These are phyloP conservation scores for Apotomis betuletana DNA, from an alignment of 2,888 invertebrate species.

Conservation along the genomic window DNA sequence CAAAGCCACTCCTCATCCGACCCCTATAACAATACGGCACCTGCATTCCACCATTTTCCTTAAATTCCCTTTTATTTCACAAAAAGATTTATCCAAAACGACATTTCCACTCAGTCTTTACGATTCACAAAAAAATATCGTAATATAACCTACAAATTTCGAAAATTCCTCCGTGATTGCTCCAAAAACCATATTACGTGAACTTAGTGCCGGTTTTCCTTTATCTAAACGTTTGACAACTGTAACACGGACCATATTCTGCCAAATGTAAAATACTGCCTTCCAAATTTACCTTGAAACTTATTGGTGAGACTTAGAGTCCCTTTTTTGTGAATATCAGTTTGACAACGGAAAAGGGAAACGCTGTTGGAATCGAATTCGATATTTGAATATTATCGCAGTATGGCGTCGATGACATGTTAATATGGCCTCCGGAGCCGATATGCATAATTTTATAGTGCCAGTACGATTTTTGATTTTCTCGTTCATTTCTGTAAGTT, in stretches of 20 bases:
- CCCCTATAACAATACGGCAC: conserved; percentile 34
- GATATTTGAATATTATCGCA: conserved; percentile 42
- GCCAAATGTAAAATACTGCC: conserved; percentile 5
- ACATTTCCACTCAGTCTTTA: conserved; percentile 35
- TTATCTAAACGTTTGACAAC: conserved; percentile 32
- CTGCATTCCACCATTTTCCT: conserved; percentile 35
- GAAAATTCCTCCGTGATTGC: neutral
- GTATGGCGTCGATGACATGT: conserved; percentile 43
- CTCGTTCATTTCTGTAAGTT: conserved; percentile 35
- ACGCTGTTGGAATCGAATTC: conserved; percentile 34
- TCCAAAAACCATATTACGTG: conserved; percentile 17
- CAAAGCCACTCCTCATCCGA: conserved; percentile 22
- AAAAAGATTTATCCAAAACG: conserved; percentile 41
- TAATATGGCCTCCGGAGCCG: conserved; percentile 39
- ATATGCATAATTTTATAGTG: conserved; percentile 43
- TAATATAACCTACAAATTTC: conserved; percentile 28
- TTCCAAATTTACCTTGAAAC: neutral
- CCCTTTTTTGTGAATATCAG: conserved; percentile 3
- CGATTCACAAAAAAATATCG: conserved; percentile 32
- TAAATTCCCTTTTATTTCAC: conserved; percentile 30
- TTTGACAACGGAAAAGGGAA: conserved; percentile 25
- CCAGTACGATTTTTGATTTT: conserved; percentile 41
- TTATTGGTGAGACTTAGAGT: conserved; percentile 13
- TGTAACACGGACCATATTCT: conserved; percentile 25
- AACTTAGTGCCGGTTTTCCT: conserved; percentile 26